A percentile compares a stretch with the other conserved stretches of the same genome.
Evolutionary conservation across 1,140 invertebrate species (phyloP).

Genomic region (Pararge aegeria): DNA sequence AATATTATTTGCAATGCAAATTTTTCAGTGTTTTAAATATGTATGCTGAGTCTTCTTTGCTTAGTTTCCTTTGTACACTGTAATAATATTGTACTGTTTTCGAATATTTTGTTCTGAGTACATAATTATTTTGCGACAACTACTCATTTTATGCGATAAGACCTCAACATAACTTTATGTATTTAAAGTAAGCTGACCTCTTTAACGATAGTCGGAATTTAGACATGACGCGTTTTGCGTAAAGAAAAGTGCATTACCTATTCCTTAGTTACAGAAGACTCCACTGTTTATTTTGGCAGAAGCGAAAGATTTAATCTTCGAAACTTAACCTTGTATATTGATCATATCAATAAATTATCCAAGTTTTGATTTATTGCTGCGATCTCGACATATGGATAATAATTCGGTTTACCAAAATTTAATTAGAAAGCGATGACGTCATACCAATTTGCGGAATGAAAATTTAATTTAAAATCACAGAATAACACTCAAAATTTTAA

Average conservation of each 20-base stretch:
- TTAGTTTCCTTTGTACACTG: background rate
- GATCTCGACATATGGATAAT: conserved; percentile 8
- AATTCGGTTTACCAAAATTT: conserved; percentile 8
- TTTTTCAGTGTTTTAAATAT: conserved; percentile 3
- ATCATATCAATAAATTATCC: conserved; percentile 11
- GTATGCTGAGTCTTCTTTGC: background rate
- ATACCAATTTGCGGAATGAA: conserved; percentile 31
- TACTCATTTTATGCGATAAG: background rate
- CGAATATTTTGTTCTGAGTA: background rate
- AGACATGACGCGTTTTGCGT: background rate
- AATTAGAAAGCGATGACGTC: conserved; percentile 37
- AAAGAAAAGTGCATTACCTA: conserved; percentile 21
- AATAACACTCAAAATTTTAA: conserved; percentile 22
- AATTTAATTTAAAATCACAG: conserved; percentile 20
- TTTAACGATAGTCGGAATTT: background rate
- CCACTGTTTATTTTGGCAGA: conserved; percentile 15
- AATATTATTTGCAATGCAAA: conserved; percentile 5
- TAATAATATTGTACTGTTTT: background rate
- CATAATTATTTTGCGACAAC: background rate
- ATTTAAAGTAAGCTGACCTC: background rate
- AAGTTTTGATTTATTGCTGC: conserved; percentile 11
- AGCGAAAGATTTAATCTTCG: background rate
- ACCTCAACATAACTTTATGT: background rate
- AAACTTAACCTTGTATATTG: conserved; percentile 13
- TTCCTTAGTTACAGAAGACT: conserved; percentile 3